phyloP scores from a whole-genome alignment of 2,888 invertebrate genomes.

The Romanomermis culicivorax region DNA sequence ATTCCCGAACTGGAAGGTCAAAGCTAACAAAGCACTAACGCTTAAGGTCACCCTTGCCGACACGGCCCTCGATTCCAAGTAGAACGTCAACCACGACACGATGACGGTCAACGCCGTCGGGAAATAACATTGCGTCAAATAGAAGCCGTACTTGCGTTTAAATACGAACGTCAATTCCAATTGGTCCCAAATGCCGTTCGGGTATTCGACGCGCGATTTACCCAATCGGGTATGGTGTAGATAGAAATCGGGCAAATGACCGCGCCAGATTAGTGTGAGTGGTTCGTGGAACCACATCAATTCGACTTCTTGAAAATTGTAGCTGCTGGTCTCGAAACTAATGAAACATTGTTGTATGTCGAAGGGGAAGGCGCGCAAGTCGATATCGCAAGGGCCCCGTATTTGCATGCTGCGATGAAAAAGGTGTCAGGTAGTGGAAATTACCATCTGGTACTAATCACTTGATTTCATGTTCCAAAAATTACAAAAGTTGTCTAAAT shows the following conservation, averaged over 20 bases:
- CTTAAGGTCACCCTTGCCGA: slow-evolving; percentile 28
- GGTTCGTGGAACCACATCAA: slow-evolving; percentile 1
- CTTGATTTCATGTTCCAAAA: too few species aligned
- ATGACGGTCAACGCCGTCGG: slow-evolving; percentile 25
- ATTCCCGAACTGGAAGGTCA: slow-evolving; percentile 29
- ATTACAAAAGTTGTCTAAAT: too few species aligned
- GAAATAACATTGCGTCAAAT: slow-evolving; percentile 24
- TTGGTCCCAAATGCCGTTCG: slow-evolving; percentile 27
- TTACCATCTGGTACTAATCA: too few species aligned
- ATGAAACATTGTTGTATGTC: slow-evolving; percentile 8
- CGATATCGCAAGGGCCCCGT: slow-evolving; percentile 10
- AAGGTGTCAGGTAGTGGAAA: too few species aligned
- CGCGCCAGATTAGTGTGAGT: neutral
- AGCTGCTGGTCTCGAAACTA: slow-evolving; percentile 8
- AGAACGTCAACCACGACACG: slow-evolving; percentile 27
- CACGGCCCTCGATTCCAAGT: slow-evolving; percentile 26
- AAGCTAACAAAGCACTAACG: slow-evolving; percentile 23
- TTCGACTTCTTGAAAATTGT: slow-evolving; percentile 8
- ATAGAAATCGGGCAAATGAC: slow-evolving; percentile 1
- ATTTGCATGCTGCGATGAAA: slow-evolving; percentile 12
- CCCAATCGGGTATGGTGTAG: neutral
- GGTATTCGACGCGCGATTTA: slow-evolving; percentile 17
- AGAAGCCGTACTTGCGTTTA: slow-evolving; percentile 27
- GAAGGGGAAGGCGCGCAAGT: slow-evolving; percentile 10
- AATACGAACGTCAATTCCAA: slow-evolving; percentile 26